Evolutionary conservation across 2,797 vertebrate genomes (phyloP).

Genomic region (Enteromius fasciolatus): DNA sequence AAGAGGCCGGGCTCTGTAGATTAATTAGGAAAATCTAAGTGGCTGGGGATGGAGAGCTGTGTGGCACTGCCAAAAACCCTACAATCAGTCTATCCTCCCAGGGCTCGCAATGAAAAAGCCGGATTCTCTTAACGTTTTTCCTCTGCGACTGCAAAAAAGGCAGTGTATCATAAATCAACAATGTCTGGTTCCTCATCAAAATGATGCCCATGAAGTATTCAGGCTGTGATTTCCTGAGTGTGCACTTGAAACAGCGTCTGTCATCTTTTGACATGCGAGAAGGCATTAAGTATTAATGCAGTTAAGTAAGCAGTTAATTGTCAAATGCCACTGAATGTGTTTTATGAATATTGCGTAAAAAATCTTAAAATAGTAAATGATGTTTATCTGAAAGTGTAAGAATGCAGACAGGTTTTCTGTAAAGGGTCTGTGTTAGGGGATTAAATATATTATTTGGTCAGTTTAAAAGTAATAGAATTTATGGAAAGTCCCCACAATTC

Average conservation of each 20-base stretch:
- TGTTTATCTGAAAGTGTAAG: too few species aligned
- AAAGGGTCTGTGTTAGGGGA: too few species aligned
- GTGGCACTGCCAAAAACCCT: constrained; percentile 49
- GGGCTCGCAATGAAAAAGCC: constrained; percentile 48
- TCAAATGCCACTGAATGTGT: not conserved
- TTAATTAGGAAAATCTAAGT: constrained; percentile 59
- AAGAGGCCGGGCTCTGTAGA: constrained; percentile 41
- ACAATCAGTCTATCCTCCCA: constrained; percentile 48
- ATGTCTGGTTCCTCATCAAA: constrained; percentile 11
- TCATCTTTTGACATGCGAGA: constrained; percentile 5
- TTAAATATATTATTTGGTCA: too few species aligned
- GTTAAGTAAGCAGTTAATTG: constrained; percentile 36
- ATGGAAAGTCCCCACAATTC: too few species aligned
- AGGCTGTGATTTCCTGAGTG: constrained; percentile 10
- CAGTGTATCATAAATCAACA: constrained; percentile 40
- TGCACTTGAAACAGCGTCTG: not conserved
- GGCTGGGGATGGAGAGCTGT: constrained; percentile 42
- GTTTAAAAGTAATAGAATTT: too few species aligned
- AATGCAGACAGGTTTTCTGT: too few species aligned
- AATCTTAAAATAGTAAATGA: too few species aligned
- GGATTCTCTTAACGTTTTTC: constrained; percentile 44
- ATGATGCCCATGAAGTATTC: constrained; percentile 9
- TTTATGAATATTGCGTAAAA: not conserved
- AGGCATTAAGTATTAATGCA: constrained; percentile 29
- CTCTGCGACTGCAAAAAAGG: constrained; percentile 36